Evolutionary conservation across 2,888 invertebrate genomes (phyloP), one percentile per base, ranked within the genome.

Genomic region (Napeogenes sylphis): DNA sequence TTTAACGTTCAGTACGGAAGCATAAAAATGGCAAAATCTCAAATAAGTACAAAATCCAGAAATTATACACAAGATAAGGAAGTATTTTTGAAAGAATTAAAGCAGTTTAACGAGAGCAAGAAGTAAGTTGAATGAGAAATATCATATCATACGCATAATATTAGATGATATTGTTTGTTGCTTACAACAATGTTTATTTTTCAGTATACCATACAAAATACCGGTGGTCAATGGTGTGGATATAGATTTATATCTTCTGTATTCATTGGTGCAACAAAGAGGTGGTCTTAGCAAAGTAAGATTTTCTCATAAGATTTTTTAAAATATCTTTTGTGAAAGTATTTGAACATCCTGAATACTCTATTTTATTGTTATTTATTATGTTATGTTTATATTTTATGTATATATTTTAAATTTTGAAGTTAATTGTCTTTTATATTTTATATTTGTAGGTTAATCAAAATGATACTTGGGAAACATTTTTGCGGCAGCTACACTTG

Each of bases 261-360:
- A 99, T 88, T 94, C 94, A 75, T 93, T 97, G 80, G 99, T 99
- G 59, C 97, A 96, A 74, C 94, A 95, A 70, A 93, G 96, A 76
- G 99, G 99, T 74, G 99, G 99, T 75, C 96, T 98, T 93, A 94
- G 97, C 74, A 99, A 97, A 95, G 99, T 98, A 85, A 90, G 84
- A 79, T 45, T 21, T 45, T 12, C 8, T 42, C 10, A 42, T 42
- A 10, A 35, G 6, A 35, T 5, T 5, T 35, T 5, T 3, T 35
- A 5, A 5, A 35, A 35, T 35, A 6, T 35, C 35, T 2, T 35
- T 5, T 35, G 4, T 6, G 8, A 42, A 10, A 42, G 0, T 10
- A 42, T 42, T 10, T 3, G 10, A 42, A 10, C 42, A 42, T 10
- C 42, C 35, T 35, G 2, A 42, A 42, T 42, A 10, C 3, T 10